Percentiles rank a stretch among this genome's conserved stretches.
phyloP scores from a whole-genome alignment of 2,888 invertebrate genomes.

The Sinohyriopsis cumingii region DNA sequence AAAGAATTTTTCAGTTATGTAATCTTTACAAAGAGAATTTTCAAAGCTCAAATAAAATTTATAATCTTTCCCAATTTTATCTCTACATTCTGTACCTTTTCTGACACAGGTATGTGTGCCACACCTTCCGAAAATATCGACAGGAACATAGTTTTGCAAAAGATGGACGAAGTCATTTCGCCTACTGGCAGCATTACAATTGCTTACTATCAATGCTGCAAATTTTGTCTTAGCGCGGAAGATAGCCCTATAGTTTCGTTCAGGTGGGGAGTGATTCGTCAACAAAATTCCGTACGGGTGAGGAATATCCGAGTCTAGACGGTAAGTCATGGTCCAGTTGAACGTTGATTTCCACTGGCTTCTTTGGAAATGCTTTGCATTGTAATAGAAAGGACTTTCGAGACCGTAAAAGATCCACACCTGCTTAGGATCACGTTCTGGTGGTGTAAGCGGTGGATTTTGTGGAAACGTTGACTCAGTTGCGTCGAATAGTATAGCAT shows the following conservation, averaged over 20 bases:
- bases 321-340: conserved; percentile 20
- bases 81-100: not conserved
- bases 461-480: no score
- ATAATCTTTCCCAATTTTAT: conserved; percentile 37
- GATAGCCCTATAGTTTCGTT: conserved; percentile 8
- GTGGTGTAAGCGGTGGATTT: not conserved
- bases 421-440: not conserved
- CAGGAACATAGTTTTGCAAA: conserved; percentile 31
- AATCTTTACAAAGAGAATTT: conserved; percentile 63
- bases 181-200: conserved; percentile 32
- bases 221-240: conserved; percentile 23
- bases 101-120: conserved; percentile 1
- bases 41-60: conserved; percentile 63
- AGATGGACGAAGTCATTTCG: conserved; percentile 34
- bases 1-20: conserved; percentile 64
- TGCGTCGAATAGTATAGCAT: no score
- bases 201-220: conserved; percentile 47
- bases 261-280: not conserved
- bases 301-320: conserved; percentile 10
- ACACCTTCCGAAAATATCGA: conserved; percentile 43
- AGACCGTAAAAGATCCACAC: conserved; percentile 4
- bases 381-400: conserved; percentile 1
- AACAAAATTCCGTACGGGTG: conserved; percentile 3
- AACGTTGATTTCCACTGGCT: conserved; percentile 5
- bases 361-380: not conserved